Conservation (phyloP, 2,797 vertebrate genomes). For the Crenichthys baileyi region DNA sequence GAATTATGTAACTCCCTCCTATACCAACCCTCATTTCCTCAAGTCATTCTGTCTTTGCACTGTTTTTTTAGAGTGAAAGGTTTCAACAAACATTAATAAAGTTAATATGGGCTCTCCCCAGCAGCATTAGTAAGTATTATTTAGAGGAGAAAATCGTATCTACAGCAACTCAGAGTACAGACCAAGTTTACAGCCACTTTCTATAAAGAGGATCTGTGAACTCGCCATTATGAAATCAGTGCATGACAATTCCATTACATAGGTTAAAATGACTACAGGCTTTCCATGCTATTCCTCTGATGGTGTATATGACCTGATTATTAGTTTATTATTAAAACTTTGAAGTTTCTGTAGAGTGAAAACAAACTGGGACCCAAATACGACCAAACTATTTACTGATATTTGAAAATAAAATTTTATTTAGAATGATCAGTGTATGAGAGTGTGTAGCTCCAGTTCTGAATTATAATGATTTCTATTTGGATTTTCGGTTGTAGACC, state of each 20-base stretch:
- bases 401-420: background rate
- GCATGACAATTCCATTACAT: background rate
- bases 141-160: background rate
- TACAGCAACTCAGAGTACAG: background rate
- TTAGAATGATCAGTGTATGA: background rate
- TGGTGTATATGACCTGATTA: background rate
- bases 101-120: slow-evolving; percentile 3
- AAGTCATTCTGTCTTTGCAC: slow-evolving; percentile 30
- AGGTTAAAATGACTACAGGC: background rate
- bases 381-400: background rate
- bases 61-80: slow-evolving; percentile 27
- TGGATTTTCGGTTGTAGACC: background rate
- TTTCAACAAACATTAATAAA: slow-evolving; percentile 45
- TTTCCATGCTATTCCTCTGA: background rate
- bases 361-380: background rate
- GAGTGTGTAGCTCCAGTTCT: background rate
- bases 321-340: background rate
- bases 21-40: slow-evolving; percentile 47
- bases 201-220: background rate
- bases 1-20: slow-evolving; percentile 59
- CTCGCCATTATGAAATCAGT: background rate
- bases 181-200: background rate
- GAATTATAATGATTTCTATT: background rate
- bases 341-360: background rate
- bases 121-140: background rate